Base-by-base conservation (phyloP, 2,888 invertebrate species). In the Drosophila monieri region DNA sequence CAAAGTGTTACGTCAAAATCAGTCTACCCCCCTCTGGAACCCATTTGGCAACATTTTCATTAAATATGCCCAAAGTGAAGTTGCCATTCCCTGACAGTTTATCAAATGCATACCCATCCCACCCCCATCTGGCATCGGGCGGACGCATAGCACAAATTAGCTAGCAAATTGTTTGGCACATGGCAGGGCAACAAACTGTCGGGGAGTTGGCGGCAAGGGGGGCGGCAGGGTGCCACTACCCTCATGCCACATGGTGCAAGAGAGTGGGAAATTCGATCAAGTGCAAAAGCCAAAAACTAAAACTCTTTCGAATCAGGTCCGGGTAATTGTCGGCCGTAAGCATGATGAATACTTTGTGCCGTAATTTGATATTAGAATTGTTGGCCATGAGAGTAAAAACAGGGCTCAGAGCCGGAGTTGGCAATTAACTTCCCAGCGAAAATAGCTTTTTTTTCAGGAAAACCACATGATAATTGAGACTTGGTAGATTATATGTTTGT, bases 41-140 rank as follows among this genome's bases (percentile, higher is more conserved):
- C 72, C 69, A 80, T 80, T 85, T 83, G 81, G 77, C 76, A 88
- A 88, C 87, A 81, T 88, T 88, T 89, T 88, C 89, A 88, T 89
- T 88, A 89, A 88, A 89, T 89, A 88, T 88, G 86, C 88, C 88
- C 88, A 89, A 88, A 88, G 88, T 78, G 87, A 88, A 89, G 86
- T 88, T 81, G 76, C 84, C 87, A 87, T 80, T 73, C 85, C 85
- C 81, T 80, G 86, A 80, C 88, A 84, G 83, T 84, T 84, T 84
- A 84, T 84, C 83, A 84, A 88, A 78, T 84, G 77, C 83, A 84
- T 85, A 65, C 76, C 79, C 74, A 57, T 46, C 53, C 65, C 23
- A 23, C 15, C 52, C 61, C 52, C 35, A 3, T 14, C 21, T 46
- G 39, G 43, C n/a, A 39, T 46, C 15, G 44, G 59, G 43, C 51